A percentile compares a stretch with the other conserved stretches of the same genome.
Evolutionary conservation across 2,797 vertebrate genomes (phyloP).

Genomic region (Tapirus indicus): DNA sequence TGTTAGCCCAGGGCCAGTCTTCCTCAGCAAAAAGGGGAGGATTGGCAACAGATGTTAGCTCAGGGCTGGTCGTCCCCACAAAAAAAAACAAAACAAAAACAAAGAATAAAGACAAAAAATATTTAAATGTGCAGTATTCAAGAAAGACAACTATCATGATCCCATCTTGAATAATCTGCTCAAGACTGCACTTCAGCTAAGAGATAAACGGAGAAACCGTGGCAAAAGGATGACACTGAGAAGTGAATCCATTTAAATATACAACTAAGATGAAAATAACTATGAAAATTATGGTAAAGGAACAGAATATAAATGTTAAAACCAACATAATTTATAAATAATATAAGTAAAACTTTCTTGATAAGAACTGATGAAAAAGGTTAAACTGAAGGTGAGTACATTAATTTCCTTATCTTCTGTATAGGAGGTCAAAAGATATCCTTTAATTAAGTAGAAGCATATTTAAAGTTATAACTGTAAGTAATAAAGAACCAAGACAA

Average conservation of each 20-base stretch:
- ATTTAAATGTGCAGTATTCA: not conserved
- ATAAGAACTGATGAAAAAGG: not conserved
- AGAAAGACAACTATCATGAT: constrained; percentile 6
- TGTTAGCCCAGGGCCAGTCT: no score
- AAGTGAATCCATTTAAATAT: constrained; percentile 1
- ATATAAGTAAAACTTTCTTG: not conserved
- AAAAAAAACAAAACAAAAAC: no score
- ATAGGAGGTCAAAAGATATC: not conserved
- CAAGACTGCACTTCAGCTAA: not conserved
- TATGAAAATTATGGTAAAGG: not conserved
- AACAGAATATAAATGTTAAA: constrained; percentile 4
- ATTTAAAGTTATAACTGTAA: not conserved
- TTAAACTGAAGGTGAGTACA: not conserved
- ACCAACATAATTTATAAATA: not conserved
- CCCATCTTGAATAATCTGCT: not conserved
- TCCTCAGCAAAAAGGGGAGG: no score
- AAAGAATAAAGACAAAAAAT: not conserved
- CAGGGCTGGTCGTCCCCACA: no score
- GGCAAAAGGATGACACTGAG: not conserved
- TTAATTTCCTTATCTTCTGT: constrained; percentile 42
- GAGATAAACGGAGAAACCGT: not conserved
- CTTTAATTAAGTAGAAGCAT: constrained; percentile 21
- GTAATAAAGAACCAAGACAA: not conserved
- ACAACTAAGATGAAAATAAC: constrained; percentile 19
- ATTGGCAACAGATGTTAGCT: no score